Evolutionary conservation across 2,888 invertebrate species (phyloP).

Genomic region (Podabrus alpinus): DNA sequence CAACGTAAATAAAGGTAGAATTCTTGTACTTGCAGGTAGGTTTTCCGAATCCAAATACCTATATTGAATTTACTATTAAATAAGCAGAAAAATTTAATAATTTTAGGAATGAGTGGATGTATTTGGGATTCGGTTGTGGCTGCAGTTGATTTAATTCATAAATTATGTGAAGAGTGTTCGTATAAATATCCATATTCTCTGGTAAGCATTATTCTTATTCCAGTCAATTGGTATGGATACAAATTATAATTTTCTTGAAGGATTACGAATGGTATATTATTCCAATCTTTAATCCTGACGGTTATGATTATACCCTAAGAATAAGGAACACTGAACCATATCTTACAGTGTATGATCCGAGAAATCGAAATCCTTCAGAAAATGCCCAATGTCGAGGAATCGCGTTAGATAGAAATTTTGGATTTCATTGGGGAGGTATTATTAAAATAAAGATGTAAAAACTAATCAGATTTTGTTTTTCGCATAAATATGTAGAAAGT

Average conservation of each 20-base stretch:
- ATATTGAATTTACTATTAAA: neutral
- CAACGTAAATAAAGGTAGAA: neutral
- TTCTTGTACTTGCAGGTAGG: conserved; percentile 4
- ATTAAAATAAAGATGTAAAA: neutral
- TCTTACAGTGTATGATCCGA: neutral
- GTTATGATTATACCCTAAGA: conserved; percentile 66
- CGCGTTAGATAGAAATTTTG: conserved; percentile 8
- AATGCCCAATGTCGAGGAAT: neutral
- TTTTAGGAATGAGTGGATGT: neutral
- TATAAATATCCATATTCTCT: neutral
- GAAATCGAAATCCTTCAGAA: neutral
- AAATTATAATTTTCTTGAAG: neutral
- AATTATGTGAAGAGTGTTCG: neutral
- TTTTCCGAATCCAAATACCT: neutral
- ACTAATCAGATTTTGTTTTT: neutral
- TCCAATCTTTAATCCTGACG: conserved; percentile 75
- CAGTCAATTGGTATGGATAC: neutral
- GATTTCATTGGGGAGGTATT: conserved; percentile 14
- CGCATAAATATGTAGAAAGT: neutral
- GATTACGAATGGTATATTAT: conserved; percentile 71
- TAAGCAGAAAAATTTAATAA: neutral
- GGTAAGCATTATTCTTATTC: neutral
- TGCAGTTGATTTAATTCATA: conserved; percentile 5
- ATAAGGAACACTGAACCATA: neutral
- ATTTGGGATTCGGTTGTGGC: conserved; percentile 4